phyloP scores from a whole-genome alignment of 2,797 vertebrate genomes.

The Macroramphosus scolopax region DNA sequence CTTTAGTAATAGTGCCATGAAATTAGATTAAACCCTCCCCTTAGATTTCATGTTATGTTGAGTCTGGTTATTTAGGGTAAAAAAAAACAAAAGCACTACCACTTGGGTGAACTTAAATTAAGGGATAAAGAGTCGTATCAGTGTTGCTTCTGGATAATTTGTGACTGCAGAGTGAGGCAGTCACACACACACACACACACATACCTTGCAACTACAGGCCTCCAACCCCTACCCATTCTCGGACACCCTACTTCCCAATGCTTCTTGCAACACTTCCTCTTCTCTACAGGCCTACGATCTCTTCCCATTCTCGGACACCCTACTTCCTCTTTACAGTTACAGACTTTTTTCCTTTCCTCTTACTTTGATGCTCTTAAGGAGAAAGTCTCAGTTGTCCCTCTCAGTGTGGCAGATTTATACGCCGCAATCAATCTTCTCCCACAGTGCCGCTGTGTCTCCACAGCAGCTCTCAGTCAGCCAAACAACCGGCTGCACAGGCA shows the following conservation, averaged over 20 bases:
- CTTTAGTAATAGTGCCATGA: slow-evolving; percentile 14
- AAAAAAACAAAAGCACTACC: no score
- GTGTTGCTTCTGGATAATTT: no score
- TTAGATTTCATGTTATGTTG: no score
- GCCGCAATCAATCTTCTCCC: slow-evolving; percentile 49
- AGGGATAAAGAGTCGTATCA: no score
- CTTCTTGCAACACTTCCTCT: slow-evolving; percentile 20
- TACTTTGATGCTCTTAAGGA: slow-evolving; percentile 19
- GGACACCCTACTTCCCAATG: slow-evolving; percentile 13
- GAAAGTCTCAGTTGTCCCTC: slow-evolving; percentile 32
- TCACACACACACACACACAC: no score
- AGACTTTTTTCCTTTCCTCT: neutral
- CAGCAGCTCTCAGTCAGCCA: slow-evolving; percentile 60
- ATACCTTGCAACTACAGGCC: slow-evolving; percentile 3
- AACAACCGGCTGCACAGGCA: slow-evolving; percentile 60
- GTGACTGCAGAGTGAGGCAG: no score
- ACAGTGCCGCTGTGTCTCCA: slow-evolving; percentile 47
- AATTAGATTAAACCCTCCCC: slow-evolving; percentile 13
- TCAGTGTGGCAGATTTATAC: slow-evolving; percentile 53
- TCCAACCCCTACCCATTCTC: slow-evolving; percentile 3
- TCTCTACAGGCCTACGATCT: slow-evolving; percentile 14
- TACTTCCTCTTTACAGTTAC: slow-evolving; percentile 23
- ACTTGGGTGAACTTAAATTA: no score
- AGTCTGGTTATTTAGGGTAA: no score
- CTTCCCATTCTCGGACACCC: neutral